These are phyloP conservation scores for Ecliptopera silaceata DNA, from an alignment of 2,888 invertebrate genomes.

Conservation along the genomic window DNA sequence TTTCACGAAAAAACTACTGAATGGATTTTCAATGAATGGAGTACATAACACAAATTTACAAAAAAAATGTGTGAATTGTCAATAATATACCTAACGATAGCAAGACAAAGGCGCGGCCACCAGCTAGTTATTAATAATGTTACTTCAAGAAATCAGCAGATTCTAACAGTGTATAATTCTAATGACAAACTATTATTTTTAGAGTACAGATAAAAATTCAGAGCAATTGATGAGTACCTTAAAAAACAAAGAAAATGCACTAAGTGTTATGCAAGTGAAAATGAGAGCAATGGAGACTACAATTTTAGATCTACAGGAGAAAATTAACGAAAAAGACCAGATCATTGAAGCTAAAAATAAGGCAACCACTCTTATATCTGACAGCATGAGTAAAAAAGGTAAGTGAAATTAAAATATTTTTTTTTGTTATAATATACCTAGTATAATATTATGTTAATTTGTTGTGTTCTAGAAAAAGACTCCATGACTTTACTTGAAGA, in stretches of 20 bases:
- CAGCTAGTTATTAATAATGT: too few relatives aligned
- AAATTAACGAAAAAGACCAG: conserved; percentile 91
- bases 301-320: conserved; percentile 92
- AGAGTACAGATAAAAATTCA: conserved; percentile 65
- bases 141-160: too few relatives aligned
- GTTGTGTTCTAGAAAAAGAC: conserved; percentile 81
- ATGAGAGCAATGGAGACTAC: conserved; percentile 87
- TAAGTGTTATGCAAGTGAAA: conserved; percentile 72
- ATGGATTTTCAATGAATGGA: too few relatives aligned
- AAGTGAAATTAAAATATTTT: conserved; percentile 15
- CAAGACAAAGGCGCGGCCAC: too few relatives aligned
- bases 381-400: conserved; percentile 87
- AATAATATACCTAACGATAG: too few relatives aligned
- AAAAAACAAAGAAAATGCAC: conserved; percentile 77
- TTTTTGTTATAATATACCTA: not conserved
- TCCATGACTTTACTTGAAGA: conserved; percentile 89
- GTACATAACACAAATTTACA: too few relatives aligned
- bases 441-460: not conserved
- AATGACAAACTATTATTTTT: conserved; percentile 17
- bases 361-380: conserved; percentile 89
- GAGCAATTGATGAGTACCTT: conserved; percentile 85
- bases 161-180: too few relatives aligned
- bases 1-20: too few relatives aligned
- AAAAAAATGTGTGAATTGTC: too few relatives aligned
- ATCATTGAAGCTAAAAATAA: conserved; percentile 91